Percentiles rank a stretch among this genome's conserved stretches.
phyloP scores from a whole-genome alignment of 2,888 invertebrate species.

The Acronicta aceris region DNA sequence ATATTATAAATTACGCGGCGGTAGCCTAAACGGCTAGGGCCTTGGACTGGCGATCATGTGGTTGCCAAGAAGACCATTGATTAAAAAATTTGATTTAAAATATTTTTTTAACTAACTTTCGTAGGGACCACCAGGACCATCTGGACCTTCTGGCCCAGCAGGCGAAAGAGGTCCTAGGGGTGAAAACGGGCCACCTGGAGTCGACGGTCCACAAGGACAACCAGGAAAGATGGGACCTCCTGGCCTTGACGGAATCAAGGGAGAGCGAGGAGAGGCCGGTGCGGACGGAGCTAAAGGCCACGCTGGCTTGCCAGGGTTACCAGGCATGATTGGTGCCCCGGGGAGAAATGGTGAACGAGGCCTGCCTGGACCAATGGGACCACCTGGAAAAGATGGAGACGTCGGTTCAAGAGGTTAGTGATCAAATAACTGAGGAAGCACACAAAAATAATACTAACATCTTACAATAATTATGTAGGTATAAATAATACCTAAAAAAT shows the following conservation, averaged over 20 bases:
- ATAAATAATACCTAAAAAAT: too few relatives aligned
- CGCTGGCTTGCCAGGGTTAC: conserved; percentile 94
- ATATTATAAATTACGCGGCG: too few relatives aligned
- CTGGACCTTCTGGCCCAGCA: conserved; percentile 91
- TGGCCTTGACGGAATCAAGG: conserved; percentile 93
- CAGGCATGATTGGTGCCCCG: conserved; percentile 93
- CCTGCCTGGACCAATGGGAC: conserved; percentile 90
- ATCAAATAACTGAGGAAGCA: too few relatives aligned
- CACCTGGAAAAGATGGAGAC: conserved; percentile 94
- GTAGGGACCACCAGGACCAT: conserved; percentile 91
- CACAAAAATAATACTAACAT: too few relatives aligned
- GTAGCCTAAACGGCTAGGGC: too few relatives aligned
- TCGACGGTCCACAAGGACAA: conserved; percentile 93
- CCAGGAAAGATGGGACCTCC: conserved; percentile 94
- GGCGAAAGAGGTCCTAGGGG: conserved; percentile 93
- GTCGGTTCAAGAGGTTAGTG: conserved; percentile 91
- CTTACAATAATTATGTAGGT: too few relatives aligned
- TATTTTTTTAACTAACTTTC: conserved; percentile 1
- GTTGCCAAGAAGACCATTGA: too few relatives aligned
- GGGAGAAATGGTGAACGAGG: conserved; percentile 93
- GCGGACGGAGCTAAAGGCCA: conserved; percentile 94
- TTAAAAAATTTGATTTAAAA: too few relatives aligned
- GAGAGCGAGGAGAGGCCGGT: conserved; percentile 90
- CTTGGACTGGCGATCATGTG: too few relatives aligned
- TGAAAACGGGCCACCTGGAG: conserved; percentile 93